Percentiles rank a stretch among this genome's conserved stretches.
Conservation (phyloP, 1,140 invertebrate genomes). For the Penaeus indicus region DNA sequence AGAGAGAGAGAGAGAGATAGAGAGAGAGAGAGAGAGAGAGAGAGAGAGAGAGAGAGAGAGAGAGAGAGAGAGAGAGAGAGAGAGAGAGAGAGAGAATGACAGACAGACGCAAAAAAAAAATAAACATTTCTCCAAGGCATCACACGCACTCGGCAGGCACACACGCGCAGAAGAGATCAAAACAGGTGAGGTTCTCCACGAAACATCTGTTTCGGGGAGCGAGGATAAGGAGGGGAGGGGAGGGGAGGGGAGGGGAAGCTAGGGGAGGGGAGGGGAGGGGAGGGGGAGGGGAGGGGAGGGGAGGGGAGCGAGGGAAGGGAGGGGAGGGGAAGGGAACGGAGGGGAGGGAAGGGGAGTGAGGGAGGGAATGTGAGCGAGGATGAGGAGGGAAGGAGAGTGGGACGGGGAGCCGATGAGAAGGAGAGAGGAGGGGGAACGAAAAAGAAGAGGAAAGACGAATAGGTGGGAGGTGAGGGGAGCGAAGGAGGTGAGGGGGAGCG, state of each 20-base stretch:
- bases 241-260: neutral
- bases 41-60: no score
- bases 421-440: neutral
- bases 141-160: no score
- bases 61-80: no score
- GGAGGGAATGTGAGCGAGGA: neutral
- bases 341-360: neutral
- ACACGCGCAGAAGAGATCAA: no score
- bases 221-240: neutral
- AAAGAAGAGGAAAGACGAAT: neutral
- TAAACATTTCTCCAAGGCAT: no score
- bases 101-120: no score
- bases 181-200: no score
- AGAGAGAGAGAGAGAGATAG: no score
- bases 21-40: no score
- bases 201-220: neutral
- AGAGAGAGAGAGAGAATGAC: no score
- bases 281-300: neutral
- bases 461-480: neutral
- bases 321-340: neutral
- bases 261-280: neutral
- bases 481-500: neutral
- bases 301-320: neutral
- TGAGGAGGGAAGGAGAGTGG: neutral
- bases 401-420: neutral